Conservation (phyloP, 37 sponge, comb jelly and placozoan genomes). For the Dysidea cf. avara region DNA sequence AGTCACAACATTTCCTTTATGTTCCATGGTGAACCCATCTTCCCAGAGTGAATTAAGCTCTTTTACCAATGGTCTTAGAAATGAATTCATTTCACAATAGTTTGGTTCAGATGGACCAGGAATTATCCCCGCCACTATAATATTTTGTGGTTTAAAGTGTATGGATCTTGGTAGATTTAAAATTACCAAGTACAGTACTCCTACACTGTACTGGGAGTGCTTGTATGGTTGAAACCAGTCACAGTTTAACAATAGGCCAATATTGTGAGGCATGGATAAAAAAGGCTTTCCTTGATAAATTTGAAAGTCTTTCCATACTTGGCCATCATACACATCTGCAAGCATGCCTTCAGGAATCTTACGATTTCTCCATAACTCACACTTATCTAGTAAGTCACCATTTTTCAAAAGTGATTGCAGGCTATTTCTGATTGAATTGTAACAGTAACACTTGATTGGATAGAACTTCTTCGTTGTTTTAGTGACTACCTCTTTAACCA, state of each 20-base stretch:
- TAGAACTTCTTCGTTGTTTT: conserved; percentile 11
- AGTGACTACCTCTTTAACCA: conserved; percentile 22
- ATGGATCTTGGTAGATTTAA: conserved; percentile 24
- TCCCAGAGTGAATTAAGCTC: too few relatives aligned
- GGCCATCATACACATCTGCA: conserved; percentile 67
- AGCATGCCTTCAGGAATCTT: not conserved
- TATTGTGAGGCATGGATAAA: conserved; percentile 22
- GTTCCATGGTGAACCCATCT: too few relatives aligned
- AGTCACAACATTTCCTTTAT: too few relatives aligned
- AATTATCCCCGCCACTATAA: conserved; percentile 19
- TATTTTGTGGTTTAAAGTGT: conserved; percentile 14
- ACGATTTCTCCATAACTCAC: conserved; percentile 25
- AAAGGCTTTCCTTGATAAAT: conserved; percentile 15
- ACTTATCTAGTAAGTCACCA: conserved; percentile 25
- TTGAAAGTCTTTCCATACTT: conserved; percentile 54
- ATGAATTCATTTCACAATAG: conserved; percentile 11
- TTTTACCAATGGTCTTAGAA: conserved; percentile 31
- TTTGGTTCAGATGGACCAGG: conserved; percentile 35
- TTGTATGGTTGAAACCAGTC: conserved; percentile 59
- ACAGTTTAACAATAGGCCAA: conserved; percentile 14
- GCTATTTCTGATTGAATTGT: conserved; percentile 2
- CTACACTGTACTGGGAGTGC: conserved; percentile 12
- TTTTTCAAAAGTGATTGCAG: conserved; percentile 26
- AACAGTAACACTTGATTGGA: conserved; percentile 53
- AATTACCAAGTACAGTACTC: too few relatives aligned